Evolutionary conservation across 1,140 invertebrate species (phyloP).

Genomic region (Bicyclus anynana): DNA sequence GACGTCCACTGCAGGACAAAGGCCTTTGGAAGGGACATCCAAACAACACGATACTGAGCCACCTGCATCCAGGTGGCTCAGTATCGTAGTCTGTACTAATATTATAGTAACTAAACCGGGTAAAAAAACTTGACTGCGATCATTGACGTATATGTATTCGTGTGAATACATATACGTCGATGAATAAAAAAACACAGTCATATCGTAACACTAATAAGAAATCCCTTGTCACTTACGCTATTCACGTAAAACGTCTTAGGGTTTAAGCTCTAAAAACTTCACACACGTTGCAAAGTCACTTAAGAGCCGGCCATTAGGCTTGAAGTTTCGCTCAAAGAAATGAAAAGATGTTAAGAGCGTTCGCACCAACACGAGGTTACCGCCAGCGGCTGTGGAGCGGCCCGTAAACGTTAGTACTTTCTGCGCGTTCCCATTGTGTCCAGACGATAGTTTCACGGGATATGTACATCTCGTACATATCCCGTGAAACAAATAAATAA

Average conservation of each 20-base stretch:
- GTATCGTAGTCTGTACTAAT: too few relatives aligned
- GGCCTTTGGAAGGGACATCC: too few relatives aligned
- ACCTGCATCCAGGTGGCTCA: too few relatives aligned
- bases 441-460: not conserved
- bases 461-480: not conserved
- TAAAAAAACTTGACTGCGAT: too few relatives aligned
- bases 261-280: not conserved
- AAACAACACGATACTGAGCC: too few relatives aligned
- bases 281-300: not conserved
- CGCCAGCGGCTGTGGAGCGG: not conserved
- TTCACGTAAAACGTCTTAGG: not conserved
- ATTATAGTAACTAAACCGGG: too few relatives aligned
- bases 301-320: constrained; percentile 1
- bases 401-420: not conserved
- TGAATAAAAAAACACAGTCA: too few relatives aligned
- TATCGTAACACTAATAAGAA: too few relatives aligned
- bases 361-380: not conserved
- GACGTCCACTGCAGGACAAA: too few relatives aligned
- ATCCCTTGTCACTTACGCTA: not conserved
- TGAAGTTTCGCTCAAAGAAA: constrained; percentile 1
- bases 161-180: too few relatives aligned
- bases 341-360: constrained; percentile 2
- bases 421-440: not conserved
- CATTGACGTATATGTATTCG: too few relatives aligned
- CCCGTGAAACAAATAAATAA: too few relatives aligned